Conservation (phyloP, 2,888 invertebrate species). For the Drosophila robusta region DNA sequence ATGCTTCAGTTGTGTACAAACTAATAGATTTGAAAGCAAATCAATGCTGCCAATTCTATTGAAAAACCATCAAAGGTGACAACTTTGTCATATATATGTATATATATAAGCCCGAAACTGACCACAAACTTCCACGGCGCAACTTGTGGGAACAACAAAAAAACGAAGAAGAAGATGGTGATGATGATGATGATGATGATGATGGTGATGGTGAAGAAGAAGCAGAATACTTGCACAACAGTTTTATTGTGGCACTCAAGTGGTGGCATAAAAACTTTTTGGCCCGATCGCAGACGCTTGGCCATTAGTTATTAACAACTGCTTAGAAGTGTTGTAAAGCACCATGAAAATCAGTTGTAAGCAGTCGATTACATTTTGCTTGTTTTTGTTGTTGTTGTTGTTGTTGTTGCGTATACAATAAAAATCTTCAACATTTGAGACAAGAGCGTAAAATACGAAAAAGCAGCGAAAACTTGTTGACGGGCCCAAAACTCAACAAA, state of each 20-base stretch:
- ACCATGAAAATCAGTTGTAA: slow-evolving; percentile 24
- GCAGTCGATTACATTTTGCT: slow-evolving; percentile 21
- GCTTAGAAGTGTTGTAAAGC: slow-evolving; percentile 29
- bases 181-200: neutral
- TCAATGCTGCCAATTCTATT: slow-evolving; percentile 3
- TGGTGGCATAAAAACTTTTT: slow-evolving; percentile 28
- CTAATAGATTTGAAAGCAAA: slow-evolving; percentile 6
- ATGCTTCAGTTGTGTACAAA: too few relatives aligned
- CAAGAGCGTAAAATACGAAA: slow-evolving; percentile 12
- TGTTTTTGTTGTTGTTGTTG: slow-evolving; percentile 8
- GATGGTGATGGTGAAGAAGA: neutral
- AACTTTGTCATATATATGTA: slow-evolving; percentile 31
- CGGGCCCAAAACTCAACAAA: slow-evolving; percentile 29
- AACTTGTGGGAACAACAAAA: slow-evolving; percentile 11
- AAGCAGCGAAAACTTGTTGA: slow-evolving; percentile 34
- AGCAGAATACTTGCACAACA: slow-evolving; percentile 25
- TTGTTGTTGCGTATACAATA: slow-evolving; percentile 26
- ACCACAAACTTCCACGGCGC: slow-evolving; percentile 12
- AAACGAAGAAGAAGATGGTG: neutral
- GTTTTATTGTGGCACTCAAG: slow-evolving; percentile 49
- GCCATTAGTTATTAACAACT: slow-evolving; percentile 48
- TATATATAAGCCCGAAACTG: slow-evolving; percentile 4
- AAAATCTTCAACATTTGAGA: slow-evolving; percentile 33
- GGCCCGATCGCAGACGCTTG: slow-evolving; percentile 13
- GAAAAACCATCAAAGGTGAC: slow-evolving; percentile 34